Percentiles rank a stretch among this genome's conserved stretches.
These are phyloP conservation scores for Crossoptilon crossoptilon DNA, from an alignment of 2,797 vertebrate species.

Conservation along the genomic window DNA sequence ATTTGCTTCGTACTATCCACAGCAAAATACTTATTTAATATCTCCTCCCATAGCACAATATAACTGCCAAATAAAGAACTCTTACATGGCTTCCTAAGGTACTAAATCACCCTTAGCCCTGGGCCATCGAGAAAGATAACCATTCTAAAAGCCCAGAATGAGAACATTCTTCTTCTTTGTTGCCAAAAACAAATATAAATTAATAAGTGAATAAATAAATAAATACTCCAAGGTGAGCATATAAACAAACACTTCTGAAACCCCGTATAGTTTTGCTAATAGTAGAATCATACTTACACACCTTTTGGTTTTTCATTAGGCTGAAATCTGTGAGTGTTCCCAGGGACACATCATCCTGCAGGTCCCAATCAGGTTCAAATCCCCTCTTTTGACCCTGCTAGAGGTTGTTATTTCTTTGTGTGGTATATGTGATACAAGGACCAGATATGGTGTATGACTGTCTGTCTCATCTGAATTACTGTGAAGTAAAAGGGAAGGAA, in stretches of 20 bases:
- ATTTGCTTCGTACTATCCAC: background rate
- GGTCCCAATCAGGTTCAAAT: background rate
- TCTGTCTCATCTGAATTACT: background rate
- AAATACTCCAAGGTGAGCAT: background rate
- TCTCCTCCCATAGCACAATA: background rate
- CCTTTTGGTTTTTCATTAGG: background rate
- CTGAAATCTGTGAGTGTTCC: background rate
- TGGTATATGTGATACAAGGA: too few species aligned
- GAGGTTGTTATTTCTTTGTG: background rate
- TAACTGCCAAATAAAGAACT: background rate
- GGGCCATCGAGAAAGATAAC: background rate
- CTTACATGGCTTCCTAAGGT: background rate
- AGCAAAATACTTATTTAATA: background rate
- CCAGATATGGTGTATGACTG: background rate
- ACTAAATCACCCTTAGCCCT: background rate
- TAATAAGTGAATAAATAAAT: background rate
- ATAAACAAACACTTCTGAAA: background rate
- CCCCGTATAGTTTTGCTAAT: background rate
- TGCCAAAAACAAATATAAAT: background rate
- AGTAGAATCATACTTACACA: background rate
- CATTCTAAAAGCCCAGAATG: background rate
- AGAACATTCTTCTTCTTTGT: background rate
- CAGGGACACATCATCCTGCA: background rate
- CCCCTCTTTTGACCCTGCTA: background rate
- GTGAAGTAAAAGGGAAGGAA: constrained; percentile 15